Evolutionary conservation across 2,888 invertebrate genomes (phyloP).

Genomic region (Sipha maydis): DNA sequence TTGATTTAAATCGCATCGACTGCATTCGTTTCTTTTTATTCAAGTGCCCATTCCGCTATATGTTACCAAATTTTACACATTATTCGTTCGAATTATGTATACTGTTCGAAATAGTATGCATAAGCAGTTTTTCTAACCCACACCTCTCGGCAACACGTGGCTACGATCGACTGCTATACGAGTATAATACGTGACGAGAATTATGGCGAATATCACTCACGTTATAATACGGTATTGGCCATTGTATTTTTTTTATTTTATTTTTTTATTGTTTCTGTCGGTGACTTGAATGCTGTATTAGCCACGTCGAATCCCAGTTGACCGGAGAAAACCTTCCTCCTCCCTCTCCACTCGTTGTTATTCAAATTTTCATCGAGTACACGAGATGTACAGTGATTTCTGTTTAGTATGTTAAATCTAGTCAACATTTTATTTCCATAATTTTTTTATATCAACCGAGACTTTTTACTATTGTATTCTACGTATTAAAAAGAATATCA

Average conservation of each 20-base stretch:
- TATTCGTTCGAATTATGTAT: no score
- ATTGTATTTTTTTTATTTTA: no score
- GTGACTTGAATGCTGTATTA: not conserved
- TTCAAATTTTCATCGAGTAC: conserved; percentile 9
- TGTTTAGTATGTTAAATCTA: conserved; percentile 42
- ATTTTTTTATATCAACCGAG: no score
- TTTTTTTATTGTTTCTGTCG: not conserved
- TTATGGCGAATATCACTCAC: not conserved
- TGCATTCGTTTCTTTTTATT: no score
- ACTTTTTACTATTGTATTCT: no score
- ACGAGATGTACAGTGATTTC: conserved; percentile 8
- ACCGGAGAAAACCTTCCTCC: no score
- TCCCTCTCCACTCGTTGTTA: not conserved
- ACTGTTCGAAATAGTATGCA: no score
- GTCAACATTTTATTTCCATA: conserved; percentile 4
- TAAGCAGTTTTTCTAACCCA: not conserved
- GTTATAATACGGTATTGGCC: not conserved
- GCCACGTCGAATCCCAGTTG: no score
- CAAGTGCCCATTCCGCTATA: no score
- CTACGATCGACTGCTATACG: not conserved
- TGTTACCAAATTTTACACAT: no score
- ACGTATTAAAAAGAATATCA: no score
- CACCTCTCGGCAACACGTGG: not conserved
- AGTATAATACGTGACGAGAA: not conserved
- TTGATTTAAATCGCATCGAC: no score